Base-by-base conservation (phyloP, 2,797 vertebrate genomes). In the Austrolebias charrua region DNA sequence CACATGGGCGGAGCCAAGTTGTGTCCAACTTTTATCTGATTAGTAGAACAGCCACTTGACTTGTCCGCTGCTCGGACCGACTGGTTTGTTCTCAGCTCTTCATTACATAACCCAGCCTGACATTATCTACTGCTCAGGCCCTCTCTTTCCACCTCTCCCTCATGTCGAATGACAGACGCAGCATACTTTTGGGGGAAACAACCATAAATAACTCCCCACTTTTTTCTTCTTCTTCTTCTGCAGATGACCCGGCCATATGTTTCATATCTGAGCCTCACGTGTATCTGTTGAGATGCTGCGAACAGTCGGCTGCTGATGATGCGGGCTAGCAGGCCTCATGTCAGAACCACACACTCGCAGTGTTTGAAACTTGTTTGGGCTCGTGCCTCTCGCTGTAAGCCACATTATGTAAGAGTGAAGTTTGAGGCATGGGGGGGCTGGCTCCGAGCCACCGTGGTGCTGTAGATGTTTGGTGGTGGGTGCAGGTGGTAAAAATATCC, bases 361-460 rank as follows among this genome's bases (percentile, higher is more conserved):
- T 78, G 64, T 72, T 76, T 54, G 28, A 67, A 81, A 71, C 80
- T 74, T 66, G 62, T 73, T 85, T 81, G 65, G 73, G 71, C 81
- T 77, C 73, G 78, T 53, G 57, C 67, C 69, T 81, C 76, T 80
- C 55, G 79, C 83, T 64, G 82, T 87, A 82, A 89, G 82, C 80
- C 80, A 80, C 68, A 81, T 90, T 89, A 86, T 79, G 78, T 87
- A 88, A 86, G 80, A 60, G 78, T 58, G 64, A 79, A 82, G 73
- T 80, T 79, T 81, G 82, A 85, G 69, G 80, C 68, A 69, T 82
- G 64, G 71, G 67, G 67, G 72, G 55, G 60, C 3, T 73, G 83
- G 80, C 73, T 20, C 19, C 0, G 50, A 43, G 76, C 71, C 86
- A 77, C 28, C 40, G 43, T 13, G 68, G 54, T 71, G 71, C 48